Evolutionary conservation across 2,888 invertebrate genomes (phyloP).

Genomic region (Anthophora plumipes): DNA sequence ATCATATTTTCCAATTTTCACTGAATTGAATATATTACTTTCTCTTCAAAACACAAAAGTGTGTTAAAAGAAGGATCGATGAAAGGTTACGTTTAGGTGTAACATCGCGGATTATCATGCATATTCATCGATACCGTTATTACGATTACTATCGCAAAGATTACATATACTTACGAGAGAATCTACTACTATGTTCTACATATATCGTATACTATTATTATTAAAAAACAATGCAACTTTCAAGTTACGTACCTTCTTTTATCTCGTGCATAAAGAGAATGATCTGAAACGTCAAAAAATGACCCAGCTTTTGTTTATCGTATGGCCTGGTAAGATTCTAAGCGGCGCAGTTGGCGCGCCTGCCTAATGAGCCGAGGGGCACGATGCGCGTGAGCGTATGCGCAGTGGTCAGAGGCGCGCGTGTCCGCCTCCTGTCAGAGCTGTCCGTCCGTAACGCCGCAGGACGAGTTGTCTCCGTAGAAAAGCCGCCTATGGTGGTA

Average conservation of each 20-base stretch:
- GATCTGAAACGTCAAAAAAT: neutral
- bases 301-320: conserved; percentile 15
- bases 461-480: conserved; percentile 68
- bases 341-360: conserved; percentile 48
- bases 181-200: too few species aligned
- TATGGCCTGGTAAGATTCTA: conserved; percentile 27
- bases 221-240: too few species aligned
- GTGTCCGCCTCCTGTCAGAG: conserved; percentile 67
- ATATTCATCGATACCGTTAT: neutral
- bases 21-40: neutral
- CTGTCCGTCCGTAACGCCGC: conserved; percentile 62
- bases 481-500: conserved; percentile 59
- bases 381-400: conserved; percentile 57
- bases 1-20: neutral
- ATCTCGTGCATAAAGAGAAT: neutral
- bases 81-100: neutral
- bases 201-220: too few species aligned
- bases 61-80: too few species aligned
- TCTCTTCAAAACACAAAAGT: neutral
- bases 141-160: too few species aligned
- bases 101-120: neutral
- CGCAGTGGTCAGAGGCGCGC: conserved; percentile 65
- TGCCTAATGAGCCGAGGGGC: conserved; percentile 25
- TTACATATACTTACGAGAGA: too few species aligned
- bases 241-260: neutral